Evolutionary conservation across 1,140 invertebrate genomes (phyloP), one percentile per base, ranked within the genome.

Genomic region (Drosophila funebris): DNA sequence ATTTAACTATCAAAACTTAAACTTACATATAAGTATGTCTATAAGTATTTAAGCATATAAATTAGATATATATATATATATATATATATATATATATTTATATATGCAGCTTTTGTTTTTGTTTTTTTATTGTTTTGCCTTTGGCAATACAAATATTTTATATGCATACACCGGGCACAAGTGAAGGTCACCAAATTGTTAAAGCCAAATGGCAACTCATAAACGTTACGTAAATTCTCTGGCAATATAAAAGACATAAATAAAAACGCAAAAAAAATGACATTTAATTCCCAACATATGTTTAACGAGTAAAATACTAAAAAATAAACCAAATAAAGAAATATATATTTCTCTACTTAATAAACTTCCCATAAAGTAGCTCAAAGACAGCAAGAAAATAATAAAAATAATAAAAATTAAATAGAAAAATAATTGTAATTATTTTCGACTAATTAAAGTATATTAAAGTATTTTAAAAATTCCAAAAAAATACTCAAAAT

Each of bases 161-260:
- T 69, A 46, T 61, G 48, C 37, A 70, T 46, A 54, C 18, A 37
- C 24, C 33, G 31, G 58, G 4, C 44, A 62, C 44, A 39, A 57
- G 24, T 20, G 52, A 85, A 79, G 80, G 80, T 84, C 80, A 44
- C 22, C 18, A 50, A 73, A 46, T 57, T 52, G 48, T 58, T 75
- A 67, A 8, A 43, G 61, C 68, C 78, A 73, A 81, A 81, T 71
- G 66, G 54, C 78, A 54, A 71, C 58, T 18, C 80, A 79, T 84
- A 83, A 83, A 84, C 80, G 79, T 44, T 53, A 69, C 52, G 57
- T 61, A 63, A 84, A 72, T 84, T 76, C 62, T 48, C 67, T 66
- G 58, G 37, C 76, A 61, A 71, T 70, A 44, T 36, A 70, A 70
- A 56, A 22, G 61, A 33, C 11, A 37, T 36, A 41, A 64, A 50